Evolutionary conservation across 2,888 invertebrate species (phyloP).

Genomic region (Cacoxenus indagator): DNA sequence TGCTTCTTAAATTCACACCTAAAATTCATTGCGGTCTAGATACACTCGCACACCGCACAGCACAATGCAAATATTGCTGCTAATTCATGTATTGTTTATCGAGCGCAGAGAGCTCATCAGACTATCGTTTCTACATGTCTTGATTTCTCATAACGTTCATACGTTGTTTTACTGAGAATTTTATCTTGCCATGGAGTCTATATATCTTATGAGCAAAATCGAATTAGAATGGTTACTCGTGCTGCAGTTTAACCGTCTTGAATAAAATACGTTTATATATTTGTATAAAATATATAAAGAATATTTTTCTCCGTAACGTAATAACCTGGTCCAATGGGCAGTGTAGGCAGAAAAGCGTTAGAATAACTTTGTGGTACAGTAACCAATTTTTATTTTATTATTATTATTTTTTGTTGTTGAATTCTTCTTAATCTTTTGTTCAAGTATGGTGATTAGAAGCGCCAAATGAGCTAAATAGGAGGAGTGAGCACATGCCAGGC

Average conservation of each 20-base stretch:
- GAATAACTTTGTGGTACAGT: too few relatives aligned
- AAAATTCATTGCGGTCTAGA: too few relatives aligned
- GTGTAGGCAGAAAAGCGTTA: neutral
- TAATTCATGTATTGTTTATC: slow-evolving; percentile 59
- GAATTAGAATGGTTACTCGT: neutral
- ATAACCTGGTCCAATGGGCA: neutral
- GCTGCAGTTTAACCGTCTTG: too few relatives aligned
- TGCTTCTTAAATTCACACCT: too few relatives aligned
- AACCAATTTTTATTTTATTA: too few relatives aligned
- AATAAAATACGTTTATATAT: neutral
- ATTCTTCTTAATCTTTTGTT: too few relatives aligned
- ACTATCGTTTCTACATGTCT: slow-evolving; percentile 7
- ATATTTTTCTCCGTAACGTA: too few relatives aligned
- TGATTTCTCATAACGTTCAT: neutral
- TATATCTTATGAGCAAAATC: slow-evolving; percentile 16
- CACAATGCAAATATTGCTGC: slow-evolving; percentile 29
- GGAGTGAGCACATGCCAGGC: neutral
- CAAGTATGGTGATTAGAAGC: neutral
- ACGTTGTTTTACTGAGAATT: neutral
- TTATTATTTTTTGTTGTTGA: too few relatives aligned
- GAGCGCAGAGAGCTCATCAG: slow-evolving; percentile 36
- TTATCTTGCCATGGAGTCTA: slow-evolving; percentile 13
- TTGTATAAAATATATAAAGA: neutral
- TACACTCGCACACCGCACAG: neutral
- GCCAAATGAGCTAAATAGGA: neutral